These are phyloP conservation scores for Cricetomys ansorgei DNA, from an alignment of 2,113 vertebrate genomes.

Conservation along the genomic window DNA sequence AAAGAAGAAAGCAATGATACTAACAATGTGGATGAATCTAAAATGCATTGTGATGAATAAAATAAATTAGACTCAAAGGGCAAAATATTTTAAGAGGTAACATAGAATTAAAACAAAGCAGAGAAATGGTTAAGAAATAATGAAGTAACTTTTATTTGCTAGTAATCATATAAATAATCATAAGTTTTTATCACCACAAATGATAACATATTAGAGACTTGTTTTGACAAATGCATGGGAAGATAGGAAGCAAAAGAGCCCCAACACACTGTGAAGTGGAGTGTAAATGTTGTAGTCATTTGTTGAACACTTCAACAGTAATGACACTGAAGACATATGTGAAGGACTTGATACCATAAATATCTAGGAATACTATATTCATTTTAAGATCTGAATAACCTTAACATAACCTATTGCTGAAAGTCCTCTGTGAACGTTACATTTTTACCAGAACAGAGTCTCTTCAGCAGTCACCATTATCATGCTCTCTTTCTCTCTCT, in stretches of 20 bases:
- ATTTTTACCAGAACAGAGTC: not conserved
- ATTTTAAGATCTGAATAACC: not conserved
- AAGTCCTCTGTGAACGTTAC: not conserved
- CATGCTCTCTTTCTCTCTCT: too few relatives aligned
- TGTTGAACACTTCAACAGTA: not conserved
- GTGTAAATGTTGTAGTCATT: not conserved
- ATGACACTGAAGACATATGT: not conserved
- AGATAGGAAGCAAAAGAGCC: not conserved
- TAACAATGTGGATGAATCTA: not conserved
- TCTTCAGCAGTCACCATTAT: not conserved
- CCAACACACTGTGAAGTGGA: not conserved
- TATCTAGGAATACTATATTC: not conserved
- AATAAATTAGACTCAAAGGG: not conserved
- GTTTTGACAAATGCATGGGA: not conserved
- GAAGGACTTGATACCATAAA: not conserved
- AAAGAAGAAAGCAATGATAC: not conserved
- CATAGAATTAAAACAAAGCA: not conserved
- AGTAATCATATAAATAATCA: not conserved
- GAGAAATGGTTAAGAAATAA: not conserved
- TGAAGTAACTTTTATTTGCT: not conserved
- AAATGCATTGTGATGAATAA: not conserved
- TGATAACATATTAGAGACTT: not conserved
- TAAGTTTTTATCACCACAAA: not conserved
- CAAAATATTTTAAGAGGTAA: not conserved
- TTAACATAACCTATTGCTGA: not conserved